Conservation (phyloP, 2,797 vertebrate genomes). For the Phrynocephalus vlangalii region DNA sequence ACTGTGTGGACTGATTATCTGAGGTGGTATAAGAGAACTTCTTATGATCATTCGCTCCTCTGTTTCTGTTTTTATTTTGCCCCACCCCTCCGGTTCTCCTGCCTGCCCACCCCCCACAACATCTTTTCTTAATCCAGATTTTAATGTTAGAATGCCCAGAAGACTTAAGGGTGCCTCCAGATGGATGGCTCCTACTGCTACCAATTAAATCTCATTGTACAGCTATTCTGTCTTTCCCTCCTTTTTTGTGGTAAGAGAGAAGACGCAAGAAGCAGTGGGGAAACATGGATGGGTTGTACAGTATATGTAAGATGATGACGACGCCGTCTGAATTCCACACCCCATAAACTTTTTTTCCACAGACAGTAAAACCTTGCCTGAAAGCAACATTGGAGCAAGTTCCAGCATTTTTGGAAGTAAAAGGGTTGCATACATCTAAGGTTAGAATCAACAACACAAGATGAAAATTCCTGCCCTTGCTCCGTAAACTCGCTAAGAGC, state of each 20-base stretch:
- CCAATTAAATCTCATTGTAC: not conserved
- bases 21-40: not conserved
- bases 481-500: not conserved
- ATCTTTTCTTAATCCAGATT: not conserved
- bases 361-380: conserved; percentile 2
- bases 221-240: not conserved
- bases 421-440: not conserved
- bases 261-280: not conserved
- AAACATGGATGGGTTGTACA: not conserved
- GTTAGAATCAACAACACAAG: not conserved
- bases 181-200: not conserved
- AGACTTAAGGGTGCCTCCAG: not conserved
- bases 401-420: not conserved
- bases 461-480: not conserved
- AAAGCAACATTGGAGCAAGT: not conserved
- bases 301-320: not conserved
- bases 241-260: not conserved
- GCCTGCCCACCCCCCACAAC: too few relatives aligned
- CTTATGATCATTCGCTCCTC: not conserved
- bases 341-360: not conserved
- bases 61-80: not conserved
- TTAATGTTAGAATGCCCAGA: not conserved
- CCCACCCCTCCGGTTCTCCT: not conserved
- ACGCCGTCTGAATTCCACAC: not conserved
- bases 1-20: too few relatives aligned